Conservation (phyloP, 1,140 invertebrate species). For the Aphelinus atriplicis region DNA sequence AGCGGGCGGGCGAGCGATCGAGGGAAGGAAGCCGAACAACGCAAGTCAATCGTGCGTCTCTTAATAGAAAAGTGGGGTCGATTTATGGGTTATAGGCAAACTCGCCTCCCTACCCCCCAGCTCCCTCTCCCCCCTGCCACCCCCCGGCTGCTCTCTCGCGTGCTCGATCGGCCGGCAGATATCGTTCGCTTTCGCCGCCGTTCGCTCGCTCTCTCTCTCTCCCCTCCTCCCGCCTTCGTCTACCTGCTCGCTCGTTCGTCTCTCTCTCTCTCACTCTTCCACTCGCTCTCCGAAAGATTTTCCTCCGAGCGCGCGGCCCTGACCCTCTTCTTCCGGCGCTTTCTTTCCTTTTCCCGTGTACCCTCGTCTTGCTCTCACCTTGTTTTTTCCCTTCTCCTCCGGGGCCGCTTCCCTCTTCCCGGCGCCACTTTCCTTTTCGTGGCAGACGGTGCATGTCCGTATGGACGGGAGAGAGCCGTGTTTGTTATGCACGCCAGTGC, state of each 20-base stretch:
- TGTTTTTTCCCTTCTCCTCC: not conserved
- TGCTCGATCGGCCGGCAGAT: slow-evolving; percentile 49
- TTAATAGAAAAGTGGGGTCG: slow-evolving; percentile 65
- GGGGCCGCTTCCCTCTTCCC: not conserved
- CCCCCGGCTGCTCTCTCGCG: slow-evolving; percentile 16
- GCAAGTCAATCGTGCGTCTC: slow-evolving; percentile 64
- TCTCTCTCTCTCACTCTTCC: slow-evolving; percentile 45
- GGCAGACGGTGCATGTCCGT: no score
- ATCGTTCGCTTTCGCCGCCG: slow-evolving; percentile 55
- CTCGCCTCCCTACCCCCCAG: slow-evolving; percentile 43
- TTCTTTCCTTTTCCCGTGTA: not conserved
- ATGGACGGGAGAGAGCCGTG: not conserved
- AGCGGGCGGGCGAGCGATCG: slow-evolving; percentile 32
- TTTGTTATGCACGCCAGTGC: not conserved
- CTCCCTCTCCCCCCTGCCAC: slow-evolving; percentile 37
- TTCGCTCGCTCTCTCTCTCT: slow-evolving; percentile 43
- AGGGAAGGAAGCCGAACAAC: slow-evolving; percentile 59
- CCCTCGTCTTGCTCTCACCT: not conserved
- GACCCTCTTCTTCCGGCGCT: slow-evolving; percentile 12
- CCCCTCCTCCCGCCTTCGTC: slow-evolving; percentile 46
- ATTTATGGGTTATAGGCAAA: slow-evolving; percentile 66
- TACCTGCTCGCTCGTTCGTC: slow-evolving; percentile 40
- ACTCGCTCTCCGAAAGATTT: slow-evolving; percentile 41
- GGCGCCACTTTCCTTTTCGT: not conserved
- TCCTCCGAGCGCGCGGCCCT: slow-evolving; percentile 30